Base-by-base conservation (phyloP, 1,140 invertebrate genomes). In the Planococcus citri region DNA sequence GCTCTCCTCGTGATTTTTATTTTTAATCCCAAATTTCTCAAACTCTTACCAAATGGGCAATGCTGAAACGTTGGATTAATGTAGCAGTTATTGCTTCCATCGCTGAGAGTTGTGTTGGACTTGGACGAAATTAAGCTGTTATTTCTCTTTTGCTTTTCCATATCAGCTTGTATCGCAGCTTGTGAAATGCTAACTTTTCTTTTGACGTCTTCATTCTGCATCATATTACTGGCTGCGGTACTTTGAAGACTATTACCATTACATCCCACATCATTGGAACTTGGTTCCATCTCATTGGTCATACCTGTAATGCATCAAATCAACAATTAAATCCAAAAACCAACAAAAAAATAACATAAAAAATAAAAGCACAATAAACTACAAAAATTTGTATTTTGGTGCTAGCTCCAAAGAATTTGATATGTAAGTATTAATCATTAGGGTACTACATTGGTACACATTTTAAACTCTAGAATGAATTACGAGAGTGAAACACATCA, bases 121-220 rank as follows among this genome's bases (percentile, higher is more conserved):
- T 25, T 64, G 9, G 60, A 64, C 1, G 60, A 64, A 10, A 64
- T 25, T 4, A 25, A 24, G 17, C 60, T 64, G 24, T 64, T 64
- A 25, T 64, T 64, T 64, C 60, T 64, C 22, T 64, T 64, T 21
- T 64, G 60, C 20, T 25, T 64, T 64, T 64, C 60, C 21, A 17
- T 64, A 64, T 64, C 60, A 3, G 60, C 60, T 22, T 64, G 60
- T 24, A 64, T 64, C 3, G 60, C 25, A 24, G 60, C 21, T 64
- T 64, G 60, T 4, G 60, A 64, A 10, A 64, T 64, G 22, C 60
- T 64, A 64, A 64, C 60, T 64, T 25, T 64, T 6, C 60, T 10
- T 64, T 27, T 24, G 20, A 9, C 3, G 10, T 64, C 60, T 24
- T 64, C 60, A 64, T 64, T 64, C 17, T 4, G 51, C 3, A 58